phyloP scores from a whole-genome alignment of 2,888 invertebrate genomes.

The Andrena trimmerana region DNA sequence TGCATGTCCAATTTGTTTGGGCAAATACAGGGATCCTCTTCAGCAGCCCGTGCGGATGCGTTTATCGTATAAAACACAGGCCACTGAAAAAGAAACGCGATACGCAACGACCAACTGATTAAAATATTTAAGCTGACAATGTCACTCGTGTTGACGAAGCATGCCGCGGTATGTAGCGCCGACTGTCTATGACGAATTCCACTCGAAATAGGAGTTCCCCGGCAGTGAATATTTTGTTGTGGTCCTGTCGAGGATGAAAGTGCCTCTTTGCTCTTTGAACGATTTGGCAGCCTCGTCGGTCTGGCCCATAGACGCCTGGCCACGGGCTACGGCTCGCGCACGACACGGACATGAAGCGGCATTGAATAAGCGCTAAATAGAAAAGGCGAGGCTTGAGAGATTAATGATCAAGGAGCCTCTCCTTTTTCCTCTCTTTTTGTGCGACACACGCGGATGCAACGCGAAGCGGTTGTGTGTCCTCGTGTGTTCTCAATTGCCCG shows the following conservation, averaged over 20 bases:
- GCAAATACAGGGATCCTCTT: background rate
- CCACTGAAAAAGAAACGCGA: background rate
- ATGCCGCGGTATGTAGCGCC: background rate
- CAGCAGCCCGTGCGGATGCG: background rate
- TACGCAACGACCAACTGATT: background rate
- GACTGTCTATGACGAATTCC: background rate
- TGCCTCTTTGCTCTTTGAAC: background rate
- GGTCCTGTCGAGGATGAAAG: background rate
- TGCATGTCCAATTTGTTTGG: constrained; percentile 29
- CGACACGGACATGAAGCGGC: background rate
- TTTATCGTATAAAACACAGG: background rate
- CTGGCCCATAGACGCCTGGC: background rate
- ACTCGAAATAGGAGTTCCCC: background rate
- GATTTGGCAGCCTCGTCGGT: constrained; percentile 4
- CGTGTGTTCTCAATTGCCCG: constrained; percentile 44
- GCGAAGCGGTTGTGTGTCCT: constrained; percentile 26
- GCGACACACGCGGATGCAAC: constrained; percentile 34
- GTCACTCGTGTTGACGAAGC: background rate
- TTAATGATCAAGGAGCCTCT: constrained; percentile 52
- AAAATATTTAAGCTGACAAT: background rate
- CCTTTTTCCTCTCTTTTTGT: constrained; percentile 30
- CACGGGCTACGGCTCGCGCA: background rate
- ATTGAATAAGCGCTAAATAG: constrained; percentile 37
- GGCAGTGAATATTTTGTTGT: background rate
- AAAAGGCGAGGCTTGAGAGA: constrained; percentile 23